A percentile compares a stretch with the other conserved stretches of the same genome.
phyloP scores from a whole-genome alignment of 2,888 invertebrate species.

The Rhagonycha lutea region DNA sequence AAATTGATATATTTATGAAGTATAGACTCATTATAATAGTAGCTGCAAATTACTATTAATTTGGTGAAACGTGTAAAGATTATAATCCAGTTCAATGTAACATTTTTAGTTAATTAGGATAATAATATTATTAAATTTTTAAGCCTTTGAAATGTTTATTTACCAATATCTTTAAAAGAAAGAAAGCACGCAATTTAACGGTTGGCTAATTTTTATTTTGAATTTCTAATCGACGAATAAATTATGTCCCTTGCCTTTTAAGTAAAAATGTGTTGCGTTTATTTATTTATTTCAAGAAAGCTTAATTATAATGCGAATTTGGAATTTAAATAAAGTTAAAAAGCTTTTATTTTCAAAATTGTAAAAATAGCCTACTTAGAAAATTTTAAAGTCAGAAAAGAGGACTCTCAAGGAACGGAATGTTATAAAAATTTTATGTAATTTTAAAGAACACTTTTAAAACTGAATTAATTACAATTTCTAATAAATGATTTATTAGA shows the following conservation, averaged over 20 bases:
- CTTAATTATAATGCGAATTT: no score
- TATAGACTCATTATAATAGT: not conserved
- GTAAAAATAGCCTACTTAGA: no score
- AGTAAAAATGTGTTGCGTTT: no score
- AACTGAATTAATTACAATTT: not conserved
- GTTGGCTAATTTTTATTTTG: not conserved
- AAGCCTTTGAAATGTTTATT: not conserved
- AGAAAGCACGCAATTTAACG: not conserved
- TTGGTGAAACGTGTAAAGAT: not conserved
- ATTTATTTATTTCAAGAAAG: no score
- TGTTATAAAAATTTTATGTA: no score
- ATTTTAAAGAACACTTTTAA: not conserved
- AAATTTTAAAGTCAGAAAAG: no score
- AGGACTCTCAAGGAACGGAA: no score
- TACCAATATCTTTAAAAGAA: not conserved
- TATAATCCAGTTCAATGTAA: not conserved
- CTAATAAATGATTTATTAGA: not conserved
- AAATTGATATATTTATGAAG: no score
- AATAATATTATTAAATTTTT: not conserved
- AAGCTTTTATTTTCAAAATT: no score
- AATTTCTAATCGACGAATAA: not conserved
- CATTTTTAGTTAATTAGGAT: not conserved
- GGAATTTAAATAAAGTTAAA: no score
- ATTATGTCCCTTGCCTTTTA: not conserved
- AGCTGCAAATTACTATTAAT: not conserved